Evolutionary conservation across 1,140 invertebrate species (phyloP).

Genomic region (Drosophila mayri): DNA sequence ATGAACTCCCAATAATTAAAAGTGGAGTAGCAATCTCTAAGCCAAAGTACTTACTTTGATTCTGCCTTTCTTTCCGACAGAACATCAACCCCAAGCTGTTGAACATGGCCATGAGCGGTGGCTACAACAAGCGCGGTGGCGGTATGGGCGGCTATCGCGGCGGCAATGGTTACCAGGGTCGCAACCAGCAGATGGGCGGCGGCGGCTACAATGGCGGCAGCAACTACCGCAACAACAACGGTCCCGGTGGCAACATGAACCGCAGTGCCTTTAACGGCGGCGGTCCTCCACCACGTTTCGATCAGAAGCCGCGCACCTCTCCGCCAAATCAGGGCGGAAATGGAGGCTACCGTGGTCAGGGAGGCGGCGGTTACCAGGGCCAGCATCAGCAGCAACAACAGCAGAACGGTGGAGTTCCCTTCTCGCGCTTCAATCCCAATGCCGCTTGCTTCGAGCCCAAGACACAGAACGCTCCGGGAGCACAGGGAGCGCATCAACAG

Average conservation of each 20-base stretch:
- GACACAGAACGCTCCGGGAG: conserved; percentile 41
- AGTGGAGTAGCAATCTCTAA: too few species aligned
- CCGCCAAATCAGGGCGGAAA: conserved; percentile 52
- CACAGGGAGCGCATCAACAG: conserved; percentile 16
- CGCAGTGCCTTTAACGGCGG: conserved; percentile 48
- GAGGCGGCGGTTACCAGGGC: conserved; percentile 52
- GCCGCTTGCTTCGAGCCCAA: conserved; percentile 75
- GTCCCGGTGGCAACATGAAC: conserved; percentile 50
- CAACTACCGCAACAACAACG: conserved; percentile 64
- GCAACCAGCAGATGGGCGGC: conserved; percentile 70
- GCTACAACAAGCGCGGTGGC: conserved; percentile 80
- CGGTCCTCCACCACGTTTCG: conserved; percentile 56
- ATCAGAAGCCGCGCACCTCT: conserved; percentile 66
- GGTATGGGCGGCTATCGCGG: conserved; percentile 63
- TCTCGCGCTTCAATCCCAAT: conserved; percentile 73
- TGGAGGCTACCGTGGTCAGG: conserved; percentile 55
- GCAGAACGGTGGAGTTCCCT: conserved; percentile 55
- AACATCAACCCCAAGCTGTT: conserved; percentile 87
- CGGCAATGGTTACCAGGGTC: conserved; percentile 66
- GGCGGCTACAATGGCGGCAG: conserved; percentile 49
- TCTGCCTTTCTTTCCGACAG: conserved; percentile 54
- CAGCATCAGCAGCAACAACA: conserved; percentile 62
- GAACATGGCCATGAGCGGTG: conserved; percentile 85
- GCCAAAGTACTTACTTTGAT: neutral
- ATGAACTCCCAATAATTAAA: too few species aligned